These are phyloP conservation scores for Nanorana parkeri DNA, from an alignment of 2,113 vertebrate species.

Conservation along the genomic window DNA sequence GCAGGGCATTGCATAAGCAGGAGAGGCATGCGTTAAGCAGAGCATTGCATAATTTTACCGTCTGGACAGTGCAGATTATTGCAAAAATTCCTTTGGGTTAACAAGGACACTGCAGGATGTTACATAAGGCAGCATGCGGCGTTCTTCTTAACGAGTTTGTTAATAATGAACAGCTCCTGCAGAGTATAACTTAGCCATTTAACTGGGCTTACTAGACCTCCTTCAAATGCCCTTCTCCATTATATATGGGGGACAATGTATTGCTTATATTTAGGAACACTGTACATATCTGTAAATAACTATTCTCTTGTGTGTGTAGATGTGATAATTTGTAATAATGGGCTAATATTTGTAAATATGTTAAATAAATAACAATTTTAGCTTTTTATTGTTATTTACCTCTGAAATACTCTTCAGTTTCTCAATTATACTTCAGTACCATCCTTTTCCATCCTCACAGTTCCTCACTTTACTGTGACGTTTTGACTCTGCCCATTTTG, in stretches of 20 bases:
- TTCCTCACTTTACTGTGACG: too few relatives aligned
- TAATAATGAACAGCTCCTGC: slow-evolving; percentile 37
- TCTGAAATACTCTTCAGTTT: too few relatives aligned
- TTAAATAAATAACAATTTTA: too few relatives aligned
- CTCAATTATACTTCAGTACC: too few relatives aligned
- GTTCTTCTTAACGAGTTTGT: slow-evolving; percentile 18
- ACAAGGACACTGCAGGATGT: slow-evolving; percentile 20
- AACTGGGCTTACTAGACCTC: background rate
- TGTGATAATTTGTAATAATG: too few relatives aligned
- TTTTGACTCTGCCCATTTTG: too few relatives aligned
- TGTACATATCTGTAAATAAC: too few relatives aligned
- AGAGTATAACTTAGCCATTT: slow-evolving; percentile 9
- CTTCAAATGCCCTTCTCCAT: slow-evolving; percentile 19
- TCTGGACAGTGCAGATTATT: slow-evolving; percentile 9
- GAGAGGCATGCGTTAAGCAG: slow-evolving; percentile 5
- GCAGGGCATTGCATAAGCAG: background rate
- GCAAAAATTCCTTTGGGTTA: slow-evolving; percentile 23
- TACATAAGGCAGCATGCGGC: slow-evolving; percentile 7
- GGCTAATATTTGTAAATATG: too few relatives aligned
- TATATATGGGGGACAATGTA: background rate
- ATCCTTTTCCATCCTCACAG: too few relatives aligned
- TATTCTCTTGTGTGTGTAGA: too few relatives aligned
- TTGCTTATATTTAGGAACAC: too few relatives aligned
- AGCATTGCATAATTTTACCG: slow-evolving; percentile 9
- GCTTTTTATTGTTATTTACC: too few relatives aligned